These are phyloP conservation scores for Dione vanillae DNA, from an alignment of 2,888 invertebrate genomes.

Conservation along the genomic window DNA sequence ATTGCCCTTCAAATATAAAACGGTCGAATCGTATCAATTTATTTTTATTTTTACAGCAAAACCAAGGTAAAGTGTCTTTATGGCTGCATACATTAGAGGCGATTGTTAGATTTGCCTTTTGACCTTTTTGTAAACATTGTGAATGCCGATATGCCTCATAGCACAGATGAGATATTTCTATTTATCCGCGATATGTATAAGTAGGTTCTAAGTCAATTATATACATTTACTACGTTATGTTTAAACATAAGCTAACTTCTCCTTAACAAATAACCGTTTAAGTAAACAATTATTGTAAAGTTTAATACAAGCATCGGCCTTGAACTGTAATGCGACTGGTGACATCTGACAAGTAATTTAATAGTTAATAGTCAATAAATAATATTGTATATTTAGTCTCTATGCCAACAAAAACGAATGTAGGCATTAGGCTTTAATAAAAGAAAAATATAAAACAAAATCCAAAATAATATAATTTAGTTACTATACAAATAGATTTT, in stretches of 20 bases:
- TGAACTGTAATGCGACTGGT: not conserved
- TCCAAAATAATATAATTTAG: not conserved
- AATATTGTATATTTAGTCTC: no score
- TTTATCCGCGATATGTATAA: not conserved
- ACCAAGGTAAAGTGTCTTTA: conserved; percentile 29
- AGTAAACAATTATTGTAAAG: not conserved
- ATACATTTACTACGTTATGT: not conserved
- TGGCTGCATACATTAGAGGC: conserved; percentile 20
- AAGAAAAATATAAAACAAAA: no score
- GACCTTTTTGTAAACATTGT: conserved; percentile 26
- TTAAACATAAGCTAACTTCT: not conserved
- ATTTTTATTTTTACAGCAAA: conserved; percentile 23
- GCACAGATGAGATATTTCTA: not conserved
- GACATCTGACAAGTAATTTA: conserved; percentile 4
- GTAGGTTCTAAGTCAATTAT: not conserved
- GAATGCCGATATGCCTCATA: not conserved
- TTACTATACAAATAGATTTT: no score
- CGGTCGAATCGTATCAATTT: conserved; percentile 19
- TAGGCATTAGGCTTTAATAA: no score
- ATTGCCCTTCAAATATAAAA: conserved; percentile 9
- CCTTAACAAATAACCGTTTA: conserved; percentile 17
- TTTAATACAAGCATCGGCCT: conserved; percentile 9
- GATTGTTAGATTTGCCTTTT: conserved; percentile 30
- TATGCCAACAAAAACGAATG: no score
- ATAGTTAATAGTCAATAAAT: not conserved